phyloP scores from a whole-genome alignment of 2,797 vertebrate genomes.

The Typhlichthys subterraneus region DNA sequence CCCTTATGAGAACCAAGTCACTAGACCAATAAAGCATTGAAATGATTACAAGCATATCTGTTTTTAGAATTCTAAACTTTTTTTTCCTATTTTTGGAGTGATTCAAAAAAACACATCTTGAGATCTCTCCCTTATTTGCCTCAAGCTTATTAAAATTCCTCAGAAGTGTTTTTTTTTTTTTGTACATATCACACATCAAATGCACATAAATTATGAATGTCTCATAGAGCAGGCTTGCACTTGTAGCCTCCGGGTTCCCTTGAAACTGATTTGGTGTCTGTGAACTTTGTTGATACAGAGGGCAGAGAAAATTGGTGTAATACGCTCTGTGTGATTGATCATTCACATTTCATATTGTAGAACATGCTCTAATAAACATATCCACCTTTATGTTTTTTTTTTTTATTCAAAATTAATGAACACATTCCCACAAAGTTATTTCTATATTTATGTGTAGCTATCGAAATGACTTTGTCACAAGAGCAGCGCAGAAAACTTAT shows the following conservation, averaged over 20 bases:
- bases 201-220: slow-evolving; percentile 87
- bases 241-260: slow-evolving; percentile 81
- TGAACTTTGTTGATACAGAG: slow-evolving; percentile 82
- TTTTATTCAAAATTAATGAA: slow-evolving; percentile 72
- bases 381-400: slow-evolving; percentile 68
- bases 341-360: slow-evolving; percentile 71
- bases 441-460: slow-evolving; percentile 59
- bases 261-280: slow-evolving; percentile 81
- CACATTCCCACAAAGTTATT: slow-evolving; percentile 52
- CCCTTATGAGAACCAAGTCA: slow-evolving; percentile 68
- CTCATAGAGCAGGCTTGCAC: slow-evolving; percentile 78
- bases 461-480: slow-evolving; percentile 56
- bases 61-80: slow-evolving; percentile 63
- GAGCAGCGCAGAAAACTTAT: slow-evolving; percentile 36
- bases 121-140: slow-evolving; percentile 67
- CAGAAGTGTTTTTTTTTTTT: slow-evolving; percentile 69
- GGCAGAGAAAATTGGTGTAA: slow-evolving; percentile 82
- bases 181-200: slow-evolving; percentile 86
- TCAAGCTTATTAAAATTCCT: slow-evolving; percentile 83
- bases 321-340: slow-evolving; percentile 78
- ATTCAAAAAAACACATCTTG: slow-evolving; percentile 72
- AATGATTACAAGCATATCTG: slow-evolving; percentile 69
- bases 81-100: slow-evolving; percentile 46
- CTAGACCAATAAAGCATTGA: slow-evolving; percentile 77
- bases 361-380: slow-evolving; percentile 76